Evolutionary conservation across 2,888 invertebrate species (phyloP).

Genomic region (Agrotis ipsilon): DNA sequence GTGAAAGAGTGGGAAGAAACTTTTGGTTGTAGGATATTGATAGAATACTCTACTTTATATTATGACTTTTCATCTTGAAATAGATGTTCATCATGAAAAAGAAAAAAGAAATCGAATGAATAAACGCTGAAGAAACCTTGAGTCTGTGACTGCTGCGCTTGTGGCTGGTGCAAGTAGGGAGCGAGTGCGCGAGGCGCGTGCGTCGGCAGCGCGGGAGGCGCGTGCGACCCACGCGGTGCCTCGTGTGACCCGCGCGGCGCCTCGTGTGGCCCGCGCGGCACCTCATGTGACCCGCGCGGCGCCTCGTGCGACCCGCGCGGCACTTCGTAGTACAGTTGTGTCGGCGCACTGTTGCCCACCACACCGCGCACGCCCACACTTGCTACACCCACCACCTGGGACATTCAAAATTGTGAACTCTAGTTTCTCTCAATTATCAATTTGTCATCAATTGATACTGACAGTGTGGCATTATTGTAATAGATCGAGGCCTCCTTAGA

Average conservation of each 20-base stretch:
- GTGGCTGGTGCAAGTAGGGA: constrained; percentile 85
- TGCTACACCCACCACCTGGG: constrained; percentile 84
- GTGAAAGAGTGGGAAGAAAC: no score
- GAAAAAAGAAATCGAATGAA: no score
- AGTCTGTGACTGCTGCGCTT: constrained; percentile 58
- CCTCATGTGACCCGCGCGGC: constrained; percentile 55
- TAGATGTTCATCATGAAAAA: no score
- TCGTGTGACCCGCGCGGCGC: constrained; percentile 55
- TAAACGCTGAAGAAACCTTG: constrained; percentile 64
- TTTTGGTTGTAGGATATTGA: no score
- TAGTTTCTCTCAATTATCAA: no score
- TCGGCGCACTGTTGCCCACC: constrained; percentile 86
- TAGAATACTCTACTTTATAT: no score
- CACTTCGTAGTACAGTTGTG: constrained; percentile 88
- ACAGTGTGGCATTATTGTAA: no score
- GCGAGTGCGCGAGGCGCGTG: constrained; percentile 63
- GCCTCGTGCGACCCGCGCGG: constrained; percentile 68
- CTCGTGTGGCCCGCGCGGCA: constrained; percentile 26
- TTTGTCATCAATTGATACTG: no score
- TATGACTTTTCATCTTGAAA: no score
- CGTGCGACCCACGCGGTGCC: constrained; percentile 20
- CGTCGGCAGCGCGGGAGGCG: constrained; percentile 37
- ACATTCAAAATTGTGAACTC: not conserved
- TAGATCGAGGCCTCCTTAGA: no score
- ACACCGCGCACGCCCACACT: constrained; percentile 81